Evolutionary conservation across 2,797 vertebrate genomes (phyloP).

Genomic region (Oophaga sylvatica): DNA sequence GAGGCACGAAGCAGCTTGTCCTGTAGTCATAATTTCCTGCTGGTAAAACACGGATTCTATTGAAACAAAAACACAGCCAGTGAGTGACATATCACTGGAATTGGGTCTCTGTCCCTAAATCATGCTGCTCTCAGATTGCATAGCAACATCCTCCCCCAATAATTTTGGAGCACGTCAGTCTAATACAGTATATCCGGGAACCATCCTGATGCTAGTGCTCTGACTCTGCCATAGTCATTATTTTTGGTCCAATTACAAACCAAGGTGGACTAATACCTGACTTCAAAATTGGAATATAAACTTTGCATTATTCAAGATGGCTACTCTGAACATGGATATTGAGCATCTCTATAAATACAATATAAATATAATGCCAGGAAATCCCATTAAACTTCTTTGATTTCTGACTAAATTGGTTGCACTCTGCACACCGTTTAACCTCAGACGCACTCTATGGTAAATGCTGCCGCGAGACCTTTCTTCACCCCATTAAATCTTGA

Average conservation of each 20-base stretch:
- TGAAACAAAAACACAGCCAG: too few relatives aligned
- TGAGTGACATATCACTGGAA: too few relatives aligned
- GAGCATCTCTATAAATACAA: neutral
- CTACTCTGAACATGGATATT: neutral
- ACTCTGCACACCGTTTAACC: neutral
- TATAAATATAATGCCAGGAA: neutral
- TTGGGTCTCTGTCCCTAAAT: too few relatives aligned
- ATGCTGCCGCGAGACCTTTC: neutral
- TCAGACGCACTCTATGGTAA: neutral
- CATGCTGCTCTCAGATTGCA: too few relatives aligned
- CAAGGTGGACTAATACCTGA: neutral
- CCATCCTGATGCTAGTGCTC: neutral
- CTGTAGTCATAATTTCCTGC: too few relatives aligned
- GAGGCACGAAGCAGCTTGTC: too few relatives aligned
- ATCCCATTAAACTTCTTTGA: neutral
- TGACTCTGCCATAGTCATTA: neutral
- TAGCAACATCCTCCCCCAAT: too few relatives aligned
- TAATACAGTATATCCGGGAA: neutral
- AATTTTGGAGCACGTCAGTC: too few relatives aligned
- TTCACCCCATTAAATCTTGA: slow-evolving; percentile 2
- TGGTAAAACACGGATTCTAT: too few relatives aligned
- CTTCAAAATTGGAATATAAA: neutral
- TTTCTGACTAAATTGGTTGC: neutral
- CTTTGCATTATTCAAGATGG: neutral
- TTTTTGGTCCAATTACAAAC: neutral